A percentile compares a stretch with the other conserved stretches of the same genome.
Conservation (phyloP, 2,888 invertebrate species). For the Nephrotoma flavescens region DNA sequence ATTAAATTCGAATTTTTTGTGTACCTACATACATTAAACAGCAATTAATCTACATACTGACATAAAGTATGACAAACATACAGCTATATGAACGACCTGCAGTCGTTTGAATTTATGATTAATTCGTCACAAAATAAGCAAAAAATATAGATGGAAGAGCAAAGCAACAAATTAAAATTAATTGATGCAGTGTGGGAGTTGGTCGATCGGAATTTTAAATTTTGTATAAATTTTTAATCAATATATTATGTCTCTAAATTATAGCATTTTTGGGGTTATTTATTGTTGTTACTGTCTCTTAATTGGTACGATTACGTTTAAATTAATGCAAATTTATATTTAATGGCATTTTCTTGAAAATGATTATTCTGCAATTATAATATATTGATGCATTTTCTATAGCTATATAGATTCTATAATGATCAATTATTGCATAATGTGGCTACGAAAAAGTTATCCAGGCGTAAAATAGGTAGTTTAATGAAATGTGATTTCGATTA, state of each 20-base stretch:
- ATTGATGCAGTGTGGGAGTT: not conserved
- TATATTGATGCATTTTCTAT: not conserved
- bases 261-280: not conserved
- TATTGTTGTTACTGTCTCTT: not conserved
- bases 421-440: too few species aligned
- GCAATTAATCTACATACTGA: not conserved
- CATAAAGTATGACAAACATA: not conserved
- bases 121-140: not conserved
- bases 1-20: not conserved
- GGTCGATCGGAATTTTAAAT: not conserved
- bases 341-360: not conserved
- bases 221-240: not conserved
- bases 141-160: not conserved
- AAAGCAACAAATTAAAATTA: not conserved
- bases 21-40: not conserved
- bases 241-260: not conserved
- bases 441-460: too few species aligned
- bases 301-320: not conserved
- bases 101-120: not conserved
- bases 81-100: not conserved
- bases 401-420: too few species aligned
- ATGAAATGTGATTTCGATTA: too few species aligned
- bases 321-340: not conserved
- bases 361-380: not conserved
- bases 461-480: too few species aligned